Percentiles rank a stretch among this genome's conserved stretches.
Evolutionary conservation across 2,888 invertebrate genomes (phyloP).

Genomic region (Tipula confusa): DNA sequence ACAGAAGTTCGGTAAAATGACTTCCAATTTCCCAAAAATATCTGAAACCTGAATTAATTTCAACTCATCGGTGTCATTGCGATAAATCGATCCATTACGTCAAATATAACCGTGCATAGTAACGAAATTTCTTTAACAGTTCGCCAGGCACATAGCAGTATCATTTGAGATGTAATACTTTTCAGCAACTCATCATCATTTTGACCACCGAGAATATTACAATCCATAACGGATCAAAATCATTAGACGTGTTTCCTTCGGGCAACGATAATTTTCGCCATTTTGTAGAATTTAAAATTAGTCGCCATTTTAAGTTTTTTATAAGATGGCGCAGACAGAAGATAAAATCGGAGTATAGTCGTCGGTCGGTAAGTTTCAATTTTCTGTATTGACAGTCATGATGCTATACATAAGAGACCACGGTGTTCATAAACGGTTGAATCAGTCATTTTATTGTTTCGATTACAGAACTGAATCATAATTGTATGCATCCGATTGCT

Average conservation of each 20-base stretch:
- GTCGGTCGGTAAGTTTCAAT: slow-evolving; percentile 42
- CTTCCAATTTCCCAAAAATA: slow-evolving; percentile 59
- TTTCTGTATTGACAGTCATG: slow-evolving; percentile 38
- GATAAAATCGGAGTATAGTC: slow-evolving; percentile 69
- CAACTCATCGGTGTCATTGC: slow-evolving; percentile 39
- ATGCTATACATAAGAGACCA: slow-evolving; percentile 51
- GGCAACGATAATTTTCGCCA: slow-evolving; percentile 73
- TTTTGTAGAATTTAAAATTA: slow-evolving; percentile 45
- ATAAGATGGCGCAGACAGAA: slow-evolving; percentile 63
- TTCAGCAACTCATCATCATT: slow-evolving; percentile 45
- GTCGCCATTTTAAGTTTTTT: slow-evolving; percentile 48
- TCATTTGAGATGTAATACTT: slow-evolving; percentile 69
- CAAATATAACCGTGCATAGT: slow-evolving; percentile 63
- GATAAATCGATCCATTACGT: slow-evolving; percentile 51
- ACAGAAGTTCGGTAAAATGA: slow-evolving; percentile 62
- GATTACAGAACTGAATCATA: slow-evolving; percentile 3
- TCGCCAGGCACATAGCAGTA: slow-evolving; percentile 89
- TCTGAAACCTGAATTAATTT: slow-evolving; percentile 52
- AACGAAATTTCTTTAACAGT: slow-evolving; percentile 83
- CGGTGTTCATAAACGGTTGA: slow-evolving; percentile 44
- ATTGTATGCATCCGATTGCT: slow-evolving; percentile 54
- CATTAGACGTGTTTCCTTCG: slow-evolving; percentile 83
- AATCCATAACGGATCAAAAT: slow-evolving; percentile 46
- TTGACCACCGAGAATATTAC: slow-evolving; percentile 37
- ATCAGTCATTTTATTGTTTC: neutral